Percentiles rank a stretch among this genome's conserved stretches.
Evolutionary conservation across 1,140 invertebrate genomes (phyloP).

Genomic region (Trinorchestia longiramus): DNA sequence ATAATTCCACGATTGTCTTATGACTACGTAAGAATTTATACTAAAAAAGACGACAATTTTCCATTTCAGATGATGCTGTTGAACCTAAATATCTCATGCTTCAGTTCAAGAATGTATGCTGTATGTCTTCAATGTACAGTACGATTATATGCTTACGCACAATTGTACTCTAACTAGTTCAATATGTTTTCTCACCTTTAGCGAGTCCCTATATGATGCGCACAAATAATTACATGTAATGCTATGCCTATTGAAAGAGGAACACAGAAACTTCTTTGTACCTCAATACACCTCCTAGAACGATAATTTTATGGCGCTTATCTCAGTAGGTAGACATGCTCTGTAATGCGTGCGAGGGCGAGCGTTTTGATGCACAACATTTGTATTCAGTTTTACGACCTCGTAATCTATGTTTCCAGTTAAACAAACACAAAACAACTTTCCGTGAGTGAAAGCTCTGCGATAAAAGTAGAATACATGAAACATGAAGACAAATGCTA

Average conservation of each 20-base stretch:
- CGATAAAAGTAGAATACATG: background rate
- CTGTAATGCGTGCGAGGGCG: too few species aligned
- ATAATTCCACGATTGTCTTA: too few species aligned
- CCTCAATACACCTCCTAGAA: background rate
- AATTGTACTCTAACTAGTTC: background rate
- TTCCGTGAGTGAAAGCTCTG: background rate
- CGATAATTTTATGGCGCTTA: background rate
- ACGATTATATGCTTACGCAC: background rate
- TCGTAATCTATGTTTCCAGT: background rate
- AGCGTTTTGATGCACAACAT: background rate
- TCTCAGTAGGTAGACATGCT: background rate
- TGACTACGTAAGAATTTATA: too few species aligned
- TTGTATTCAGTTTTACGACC: background rate
- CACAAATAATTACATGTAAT: background rate
- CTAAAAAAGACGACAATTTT: too few species aligned
- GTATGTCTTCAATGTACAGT: background rate
- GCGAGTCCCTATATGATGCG: background rate
- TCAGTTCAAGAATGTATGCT: background rate
- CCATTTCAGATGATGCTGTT: too few species aligned
- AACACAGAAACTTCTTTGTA: background rate
- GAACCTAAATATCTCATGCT: too few species aligned
- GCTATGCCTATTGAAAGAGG: background rate
- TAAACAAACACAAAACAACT: background rate
- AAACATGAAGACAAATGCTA: background rate
- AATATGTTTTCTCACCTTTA: background rate